Base-by-base conservation (phyloP, 2,113 vertebrate species). In the Pungitius pungitius region DNA sequence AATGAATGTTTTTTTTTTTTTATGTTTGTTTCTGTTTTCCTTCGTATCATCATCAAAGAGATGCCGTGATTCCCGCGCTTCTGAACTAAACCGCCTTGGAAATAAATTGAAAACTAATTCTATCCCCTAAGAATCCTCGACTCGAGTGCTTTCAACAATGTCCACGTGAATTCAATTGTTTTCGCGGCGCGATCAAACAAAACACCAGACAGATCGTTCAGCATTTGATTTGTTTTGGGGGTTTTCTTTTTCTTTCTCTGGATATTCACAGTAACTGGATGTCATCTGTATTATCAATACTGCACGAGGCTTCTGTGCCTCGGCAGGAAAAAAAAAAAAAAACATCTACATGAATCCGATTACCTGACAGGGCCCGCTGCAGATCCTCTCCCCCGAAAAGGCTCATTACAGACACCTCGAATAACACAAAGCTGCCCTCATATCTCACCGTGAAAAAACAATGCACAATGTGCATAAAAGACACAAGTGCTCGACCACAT, bases 381-480 rank as follows among this genome's bases (percentile, higher is more conserved):
- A 74, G 84, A 78, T 87, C 74, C 71, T 76, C 77, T 87, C 69
- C 63, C 27, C 57, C 73, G 49, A 82, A 82, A 82, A 84, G 80
- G 58, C 83, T 75, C 66, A 82, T 87, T 82, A 77, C 13, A 68
- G 60, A 82, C 42, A 45, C 77, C 57, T 51, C 69, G 37, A 72
- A 66, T 62, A 57, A 66, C 18, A 51, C 22, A 65, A 13, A 35
- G 64, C 47, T 2, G 10, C 0, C 27, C 49, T 35, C 4, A 37
- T 30, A 43, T 45, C 66, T 56, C 72, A 74, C 39, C 59, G 3
- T 4, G 22, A 60, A 66, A 78, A 43, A 78, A 57, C 51, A n/a
- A n/a, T n/a, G n/a, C n/a, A 18, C 47, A 13, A 20, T 15, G 17
- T 63, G 26, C 8, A 51, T 20, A 18, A 63, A 57, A 51, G 13